These are phyloP conservation scores for Punctoribates punctum DNA, from an alignment of 2,888 invertebrate genomes.

Conservation along the genomic window DNA sequence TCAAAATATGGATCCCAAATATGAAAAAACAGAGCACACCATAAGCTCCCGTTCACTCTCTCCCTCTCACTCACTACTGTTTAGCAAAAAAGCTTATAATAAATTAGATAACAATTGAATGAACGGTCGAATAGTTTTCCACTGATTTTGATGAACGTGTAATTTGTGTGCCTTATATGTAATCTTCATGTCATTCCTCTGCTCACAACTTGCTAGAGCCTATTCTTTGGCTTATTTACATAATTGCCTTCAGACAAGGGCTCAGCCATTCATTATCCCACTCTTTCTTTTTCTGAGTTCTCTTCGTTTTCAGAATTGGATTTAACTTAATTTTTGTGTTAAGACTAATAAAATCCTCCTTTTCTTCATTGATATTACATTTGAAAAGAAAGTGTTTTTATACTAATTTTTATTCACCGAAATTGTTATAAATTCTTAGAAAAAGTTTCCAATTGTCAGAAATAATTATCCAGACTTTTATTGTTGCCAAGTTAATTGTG, in stretches of 20 bases:
- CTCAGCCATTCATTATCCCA: constrained; percentile 6
- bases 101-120: constrained; percentile 25
- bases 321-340: background rate
- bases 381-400: too few relatives aligned
- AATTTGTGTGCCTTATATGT: background rate
- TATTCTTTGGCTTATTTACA: constrained; percentile 10
- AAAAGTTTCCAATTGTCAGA: too few relatives aligned
- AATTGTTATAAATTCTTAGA: too few relatives aligned
- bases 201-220: background rate
- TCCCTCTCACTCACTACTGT: background rate
- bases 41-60: background rate
- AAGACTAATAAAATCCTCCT: too few relatives aligned
- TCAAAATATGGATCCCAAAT: background rate
- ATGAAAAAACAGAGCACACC: background rate
- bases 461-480: too few relatives aligned
- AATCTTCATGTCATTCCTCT: background rate
- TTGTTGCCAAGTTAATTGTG: too few relatives aligned
- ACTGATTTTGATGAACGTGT: background rate
- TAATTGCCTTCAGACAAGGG: constrained; percentile 14
- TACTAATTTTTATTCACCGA: too few relatives aligned
- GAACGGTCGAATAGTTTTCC: background rate
- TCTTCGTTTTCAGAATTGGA: background rate
- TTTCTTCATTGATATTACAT: too few relatives aligned
- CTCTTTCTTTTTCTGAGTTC: background rate
- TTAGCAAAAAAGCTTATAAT: background rate